A percentile compares a stretch with the other conserved stretches of the same genome.
Conservation (phyloP, 2,888 invertebrate species). For the Calliscelio sp. region DNA sequence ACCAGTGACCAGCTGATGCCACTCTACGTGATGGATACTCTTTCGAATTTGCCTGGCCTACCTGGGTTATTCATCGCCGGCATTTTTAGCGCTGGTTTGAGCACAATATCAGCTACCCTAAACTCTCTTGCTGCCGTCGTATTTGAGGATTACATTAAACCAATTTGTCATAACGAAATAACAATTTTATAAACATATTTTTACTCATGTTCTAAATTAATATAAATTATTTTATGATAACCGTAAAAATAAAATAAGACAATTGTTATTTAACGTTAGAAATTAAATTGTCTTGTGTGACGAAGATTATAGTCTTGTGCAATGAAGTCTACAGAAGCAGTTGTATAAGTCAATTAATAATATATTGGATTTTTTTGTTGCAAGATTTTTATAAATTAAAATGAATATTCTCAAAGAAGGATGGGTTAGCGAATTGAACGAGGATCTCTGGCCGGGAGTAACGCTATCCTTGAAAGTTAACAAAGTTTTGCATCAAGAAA, state of each 20-base stretch:
- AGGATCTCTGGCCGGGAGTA: constrained; percentile 96
- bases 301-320: no score
- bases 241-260: no score
- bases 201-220: no score
- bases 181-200: no score
- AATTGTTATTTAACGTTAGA: no score
- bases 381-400: constrained; percentile 32
- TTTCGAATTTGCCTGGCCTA: constrained; percentile 91
- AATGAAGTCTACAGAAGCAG: no score
- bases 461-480: constrained; percentile 95
- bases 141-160: constrained; percentile 93
- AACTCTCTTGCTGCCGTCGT: constrained; percentile 96
- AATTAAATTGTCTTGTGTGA: no score
- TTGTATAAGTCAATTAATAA: no score
- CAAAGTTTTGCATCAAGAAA: constrained; percentile 91
- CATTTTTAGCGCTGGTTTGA: constrained; percentile 96
- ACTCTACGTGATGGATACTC: constrained; percentile 91
- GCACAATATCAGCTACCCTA: constrained; percentile 96
- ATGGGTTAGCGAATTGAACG: constrained; percentile 97
- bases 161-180: constrained; percentile 71
- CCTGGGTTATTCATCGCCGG: constrained; percentile 96
- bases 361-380: no score
- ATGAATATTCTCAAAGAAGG: constrained; percentile 92
- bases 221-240: no score
- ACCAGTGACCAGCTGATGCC: constrained; percentile 93